Evolutionary conservation across 1,140 invertebrate genomes (phyloP).

Genomic region (Drosophila baimaii): DNA sequence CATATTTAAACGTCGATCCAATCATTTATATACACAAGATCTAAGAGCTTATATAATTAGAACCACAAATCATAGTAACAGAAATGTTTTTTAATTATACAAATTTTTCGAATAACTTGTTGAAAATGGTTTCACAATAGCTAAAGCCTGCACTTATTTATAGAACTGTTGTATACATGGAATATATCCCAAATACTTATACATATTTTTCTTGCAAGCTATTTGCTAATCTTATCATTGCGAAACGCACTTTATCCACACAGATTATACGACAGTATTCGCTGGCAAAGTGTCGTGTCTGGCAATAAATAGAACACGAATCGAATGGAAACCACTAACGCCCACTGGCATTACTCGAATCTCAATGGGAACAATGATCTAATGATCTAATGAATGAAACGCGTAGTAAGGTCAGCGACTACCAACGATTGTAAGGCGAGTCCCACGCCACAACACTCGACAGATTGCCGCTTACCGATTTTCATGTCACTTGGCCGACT

Average conservation of each 20-base stretch:
- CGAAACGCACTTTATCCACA: conserved; percentile 38
- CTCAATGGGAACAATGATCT: conserved; percentile 65
- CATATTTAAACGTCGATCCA: too few species aligned
- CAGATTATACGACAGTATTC: conserved; percentile 23
- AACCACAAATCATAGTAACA: neutral
- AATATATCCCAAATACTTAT: too few species aligned
- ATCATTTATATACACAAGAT: neutral
- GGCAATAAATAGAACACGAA: conserved; percentile 59
- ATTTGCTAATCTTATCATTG: conserved; percentile 17
- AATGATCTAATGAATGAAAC: conserved; percentile 77
- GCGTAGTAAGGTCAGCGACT: conserved; percentile 62
- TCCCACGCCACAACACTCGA: conserved; percentile 9
- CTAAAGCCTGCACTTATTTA: neutral
- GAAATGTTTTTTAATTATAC: neutral
- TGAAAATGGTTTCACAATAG: neutral
- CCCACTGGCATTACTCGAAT: conserved; percentile 52
- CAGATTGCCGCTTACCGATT: conserved; percentile 69
- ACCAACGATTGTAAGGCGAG: conserved; percentile 41
- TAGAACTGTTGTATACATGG: neutral
- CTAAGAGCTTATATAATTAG: too few species aligned
- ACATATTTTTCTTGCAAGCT: neutral
- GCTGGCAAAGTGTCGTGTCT: conserved; percentile 42
- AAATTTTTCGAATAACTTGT: neutral
- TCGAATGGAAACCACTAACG: conserved; percentile 50
- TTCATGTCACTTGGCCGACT: conserved; percentile 47